Base-by-base conservation (phyloP, 2,113 vertebrate genomes). In the Oryzias celebensis region DNA sequence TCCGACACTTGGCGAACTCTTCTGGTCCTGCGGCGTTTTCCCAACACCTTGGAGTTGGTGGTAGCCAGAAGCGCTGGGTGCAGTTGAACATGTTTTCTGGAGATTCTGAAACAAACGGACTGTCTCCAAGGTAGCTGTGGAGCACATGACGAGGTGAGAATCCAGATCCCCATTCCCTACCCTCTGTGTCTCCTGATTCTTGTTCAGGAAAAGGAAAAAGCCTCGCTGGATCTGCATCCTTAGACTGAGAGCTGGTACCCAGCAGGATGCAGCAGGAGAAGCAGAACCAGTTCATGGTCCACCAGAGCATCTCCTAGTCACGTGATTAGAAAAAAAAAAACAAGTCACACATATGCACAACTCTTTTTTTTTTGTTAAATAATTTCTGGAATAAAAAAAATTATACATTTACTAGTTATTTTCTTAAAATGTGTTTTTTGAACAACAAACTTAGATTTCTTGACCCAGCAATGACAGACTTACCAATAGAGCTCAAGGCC, bases 61-160 rank as follows among this genome's bases (percentile, higher is more conserved):
- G 92, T 26, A 93, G 68, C 90, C 85, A 90, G 80, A 91, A 92
- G 42, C 82, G 88, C 63, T 92, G 92, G 14, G 80, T 89, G 71
- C 92, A 93, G 86, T 93, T 93, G 20, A 78, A 81, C 0, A 78
- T 69, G 28, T 72, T 70, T 16, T 54, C 86, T 1, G 85, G 67
- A 4, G 67, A 77, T 59, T 89, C 89, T 1, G 78, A 78, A 7
- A 84, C 14, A 24, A 91, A 89, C 26, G 90, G 88, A 58, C 91
- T 91, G 80, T 93, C 92, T 7, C 89, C 92, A 0, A 88, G 89
- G 47, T 91, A 91, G 67, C 76, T 88, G 78, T 91, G 78, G 4
- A 91, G 84, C 31, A 91, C 83, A 58, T 92, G 88, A 31, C 82
- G 77, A 24, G 88, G 71, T 50, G 80, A 64, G 5, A 81, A 82